These are phyloP conservation scores for Toxotes lorentzi DNA, from an alignment of 2,797 vertebrate genomes.

Conservation along the genomic window DNA sequence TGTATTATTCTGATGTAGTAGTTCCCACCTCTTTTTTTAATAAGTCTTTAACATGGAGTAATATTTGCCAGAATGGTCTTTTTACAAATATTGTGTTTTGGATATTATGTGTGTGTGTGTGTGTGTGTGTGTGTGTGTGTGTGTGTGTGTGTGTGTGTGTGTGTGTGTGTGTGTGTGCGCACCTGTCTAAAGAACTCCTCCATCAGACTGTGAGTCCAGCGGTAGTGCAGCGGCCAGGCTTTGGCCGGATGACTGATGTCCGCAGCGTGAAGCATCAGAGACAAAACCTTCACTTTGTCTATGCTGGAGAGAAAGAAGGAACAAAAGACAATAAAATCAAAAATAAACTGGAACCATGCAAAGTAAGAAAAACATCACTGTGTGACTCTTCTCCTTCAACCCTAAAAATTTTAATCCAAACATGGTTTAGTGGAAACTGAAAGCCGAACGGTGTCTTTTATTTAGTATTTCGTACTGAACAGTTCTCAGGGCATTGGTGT, in stretches of 20 bases:
- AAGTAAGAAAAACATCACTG: neutral
- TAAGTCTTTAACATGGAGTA: no score
- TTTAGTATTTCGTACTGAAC: slow-evolving; percentile 22
- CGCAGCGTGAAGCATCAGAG: slow-evolving; percentile 97
- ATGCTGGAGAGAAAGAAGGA: slow-evolving; percentile 84
- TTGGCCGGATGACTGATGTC: slow-evolving; percentile 99
- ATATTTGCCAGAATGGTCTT: no score
- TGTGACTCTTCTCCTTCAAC: neutral
- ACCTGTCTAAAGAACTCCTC: slow-evolving; percentile 99
- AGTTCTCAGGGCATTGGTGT: neutral
- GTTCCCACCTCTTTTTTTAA: no score
- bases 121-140: neutral
- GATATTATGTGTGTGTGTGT: neutral
- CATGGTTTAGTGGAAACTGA: no score
- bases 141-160: slow-evolving; percentile 16
- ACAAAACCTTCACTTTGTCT: slow-evolving; percentile 97
- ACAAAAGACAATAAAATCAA: neutral
- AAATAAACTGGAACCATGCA: neutral
- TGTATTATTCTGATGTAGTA: no score
- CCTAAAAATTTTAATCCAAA: neutral
- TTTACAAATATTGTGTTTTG: no score
- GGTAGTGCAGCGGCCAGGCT: slow-evolving; percentile 94
- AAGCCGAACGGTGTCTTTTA: slow-evolving; percentile 6
- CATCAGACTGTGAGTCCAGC: slow-evolving; percentile 98
- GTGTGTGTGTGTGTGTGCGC: slow-evolving; percentile 5